Base-by-base conservation (phyloP, 2,888 invertebrate species). In the Heliconius sara region DNA sequence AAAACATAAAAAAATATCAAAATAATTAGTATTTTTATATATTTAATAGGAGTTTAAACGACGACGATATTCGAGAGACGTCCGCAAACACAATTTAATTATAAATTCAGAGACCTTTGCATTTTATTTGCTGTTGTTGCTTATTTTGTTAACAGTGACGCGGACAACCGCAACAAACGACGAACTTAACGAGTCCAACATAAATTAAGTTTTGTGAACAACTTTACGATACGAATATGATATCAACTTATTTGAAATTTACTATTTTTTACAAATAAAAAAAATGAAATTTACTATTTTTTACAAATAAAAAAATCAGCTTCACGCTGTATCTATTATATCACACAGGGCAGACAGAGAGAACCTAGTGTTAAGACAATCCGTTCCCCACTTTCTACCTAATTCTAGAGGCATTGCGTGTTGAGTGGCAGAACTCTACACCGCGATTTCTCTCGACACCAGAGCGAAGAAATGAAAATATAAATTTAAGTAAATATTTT, bases 81-180 rank as follows among this genome's bases (percentile, higher is more conserved):
- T 74, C 63, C 60, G 25, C 65, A 75, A 75, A 65, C 43, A 66
- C 65, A 75, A 60, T 57, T 73, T 57, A 73, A 65, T 75, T 75
- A 75, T 75, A 75, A 65, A 75, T 65, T 75, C 43, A 65, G 27
- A 43, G 65, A 75, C 27, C 75, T 75, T 16, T 75, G 65, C 16
- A 65, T 75, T 73, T 73, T 73, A 73, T 73, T 34, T 73, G 73
- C 60, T 60, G n/a, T 60, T 60, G 25, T 39, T 34, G 73, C 60
- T 73, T 39, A 73, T 60, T 66, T 47, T 75, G 75, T 75, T 65
- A 65, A 75, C 43, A 27, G 43, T 16, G 75, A 74, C 63, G 60
- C 75, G 47, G 25, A 43, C 68, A 7, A 39, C 65, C 63, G 65
- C 63, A 63, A 19, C 70, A 47, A 70, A 63, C 65, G 12, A 43